A percentile compares a stretch with the other conserved stretches of the same genome.
Evolutionary conservation across 2,797 vertebrate species (phyloP).

Genomic region (Vultur gryphus): DNA sequence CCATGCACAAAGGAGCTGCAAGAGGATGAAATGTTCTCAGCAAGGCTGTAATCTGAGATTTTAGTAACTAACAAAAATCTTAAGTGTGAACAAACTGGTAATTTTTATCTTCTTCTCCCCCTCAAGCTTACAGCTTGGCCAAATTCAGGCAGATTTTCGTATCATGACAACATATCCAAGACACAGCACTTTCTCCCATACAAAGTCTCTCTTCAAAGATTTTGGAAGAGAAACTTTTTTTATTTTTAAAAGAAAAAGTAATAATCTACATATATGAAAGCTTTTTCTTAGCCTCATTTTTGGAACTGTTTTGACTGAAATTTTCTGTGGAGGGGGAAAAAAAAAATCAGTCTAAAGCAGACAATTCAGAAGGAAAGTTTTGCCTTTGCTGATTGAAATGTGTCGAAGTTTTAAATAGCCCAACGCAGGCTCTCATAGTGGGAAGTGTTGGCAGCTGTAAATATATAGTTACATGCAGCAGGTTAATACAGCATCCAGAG

Average conservation of each 20-base stretch:
- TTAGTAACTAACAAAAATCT: neutral
- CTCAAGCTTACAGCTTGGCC: neutral
- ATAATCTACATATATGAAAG: neutral
- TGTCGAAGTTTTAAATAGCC: neutral
- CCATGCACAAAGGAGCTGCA: neutral
- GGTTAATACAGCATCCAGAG: neutral
- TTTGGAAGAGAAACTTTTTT: neutral
- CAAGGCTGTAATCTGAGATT: neutral
- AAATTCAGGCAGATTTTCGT: neutral
- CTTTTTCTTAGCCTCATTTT: neutral
- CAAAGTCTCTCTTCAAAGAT: neutral
- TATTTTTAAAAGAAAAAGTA: neutral
- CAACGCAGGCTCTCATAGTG: neutral
- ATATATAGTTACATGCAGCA: neutral
- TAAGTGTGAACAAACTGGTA: neutral
- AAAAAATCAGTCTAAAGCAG: neutral
- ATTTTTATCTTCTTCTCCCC: neutral
- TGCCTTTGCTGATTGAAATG: neutral
- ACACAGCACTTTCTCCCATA: neutral
- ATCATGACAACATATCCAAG: neutral
- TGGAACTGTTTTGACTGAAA: neutral
- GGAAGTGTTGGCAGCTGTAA: slow-evolving; percentile 15
- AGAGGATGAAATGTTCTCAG: neutral
- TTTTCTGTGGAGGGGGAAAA: neutral
- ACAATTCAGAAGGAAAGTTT: neutral